Percentiles rank a stretch among this genome's conserved stretches.
Conservation (phyloP, 2,888 invertebrate species). For the Achlya flavicornis region DNA sequence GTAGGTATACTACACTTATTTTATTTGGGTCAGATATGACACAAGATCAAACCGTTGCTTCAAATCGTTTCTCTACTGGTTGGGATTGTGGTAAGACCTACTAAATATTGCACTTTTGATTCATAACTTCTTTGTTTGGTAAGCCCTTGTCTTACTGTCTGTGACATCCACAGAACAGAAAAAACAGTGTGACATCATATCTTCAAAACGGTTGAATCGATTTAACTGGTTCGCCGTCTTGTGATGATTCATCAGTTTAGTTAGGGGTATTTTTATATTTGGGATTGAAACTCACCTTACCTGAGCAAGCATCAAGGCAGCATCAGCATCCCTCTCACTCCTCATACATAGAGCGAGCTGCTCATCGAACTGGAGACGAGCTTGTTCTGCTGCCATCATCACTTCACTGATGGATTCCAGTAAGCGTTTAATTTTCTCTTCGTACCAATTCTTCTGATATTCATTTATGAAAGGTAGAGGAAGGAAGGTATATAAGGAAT, state of each 20-base stretch:
- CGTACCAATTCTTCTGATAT: slow-evolving; percentile 48
- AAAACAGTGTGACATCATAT: too few species aligned
- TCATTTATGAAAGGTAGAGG: neutral
- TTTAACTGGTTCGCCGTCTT: too few species aligned
- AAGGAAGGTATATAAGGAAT: neutral
- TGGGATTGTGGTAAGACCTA: too few species aligned
- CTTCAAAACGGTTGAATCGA: too few species aligned
- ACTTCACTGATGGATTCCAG: slow-evolving; percentile 53
- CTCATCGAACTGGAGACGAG: slow-evolving; percentile 55
- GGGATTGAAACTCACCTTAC: slow-evolving; percentile 34
- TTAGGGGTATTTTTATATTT: neutral
- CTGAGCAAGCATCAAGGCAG: slow-evolving; percentile 63
- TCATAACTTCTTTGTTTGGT: too few species aligned
- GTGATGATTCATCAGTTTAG: neutral
- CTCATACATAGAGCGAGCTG: slow-evolving; percentile 49
- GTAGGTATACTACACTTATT: too few species aligned
- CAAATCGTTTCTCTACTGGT: too few species aligned
- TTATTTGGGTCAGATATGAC: too few species aligned
- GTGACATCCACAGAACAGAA: too few species aligned
- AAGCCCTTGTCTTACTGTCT: too few species aligned
- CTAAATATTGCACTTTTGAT: too few species aligned
- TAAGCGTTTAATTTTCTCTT: slow-evolving; percentile 52
- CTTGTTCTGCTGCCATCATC: slow-evolving; percentile 51
- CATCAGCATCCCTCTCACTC: slow-evolving; percentile 50
- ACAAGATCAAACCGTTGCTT: too few species aligned